Percentiles rank a stretch among this genome's conserved stretches.
Evolutionary conservation across 2,113 vertebrate genomes (phyloP).

Genomic region (Fulmarus glacialis): DNA sequence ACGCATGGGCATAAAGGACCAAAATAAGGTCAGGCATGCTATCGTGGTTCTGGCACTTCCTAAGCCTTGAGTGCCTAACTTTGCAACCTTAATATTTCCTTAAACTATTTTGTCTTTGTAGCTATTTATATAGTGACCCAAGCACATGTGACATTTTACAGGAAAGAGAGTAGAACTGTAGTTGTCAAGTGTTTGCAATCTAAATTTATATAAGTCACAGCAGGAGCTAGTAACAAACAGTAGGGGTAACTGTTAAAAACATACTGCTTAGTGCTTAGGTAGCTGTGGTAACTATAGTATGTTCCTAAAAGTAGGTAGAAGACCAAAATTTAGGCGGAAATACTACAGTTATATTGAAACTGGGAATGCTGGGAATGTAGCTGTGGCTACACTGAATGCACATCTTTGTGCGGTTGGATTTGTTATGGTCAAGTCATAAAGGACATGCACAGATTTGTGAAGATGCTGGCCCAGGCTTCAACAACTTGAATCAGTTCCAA

Average conservation of each 20-base stretch:
- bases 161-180: not conserved
- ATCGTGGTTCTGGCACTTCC: not conserved
- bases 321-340: not conserved
- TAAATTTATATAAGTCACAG: slow-evolving; percentile 26
- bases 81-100: not conserved
- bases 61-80: not conserved
- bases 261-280: slow-evolving; percentile 6
- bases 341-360: not conserved
- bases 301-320: not conserved
- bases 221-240: slow-evolving; percentile 46
- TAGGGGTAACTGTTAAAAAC: slow-evolving; percentile 37
- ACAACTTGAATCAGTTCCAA: not conserved
- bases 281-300: slow-evolving; percentile 42
- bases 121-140: not conserved
- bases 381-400: not conserved
- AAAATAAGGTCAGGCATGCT: not conserved
- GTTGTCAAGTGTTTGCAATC: not conserved
- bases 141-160: not conserved
- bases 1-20: not conserved
- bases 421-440: not conserved
- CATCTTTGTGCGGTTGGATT: not conserved
- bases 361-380: not conserved
- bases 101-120: not conserved
- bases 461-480: not conserved
- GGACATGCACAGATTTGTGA: not conserved